Percentiles rank a stretch among this genome's conserved stretches.
These are phyloP conservation scores for Watsonalla binaria DNA, from an alignment of 2,888 invertebrate genomes.

Conservation along the genomic window DNA sequence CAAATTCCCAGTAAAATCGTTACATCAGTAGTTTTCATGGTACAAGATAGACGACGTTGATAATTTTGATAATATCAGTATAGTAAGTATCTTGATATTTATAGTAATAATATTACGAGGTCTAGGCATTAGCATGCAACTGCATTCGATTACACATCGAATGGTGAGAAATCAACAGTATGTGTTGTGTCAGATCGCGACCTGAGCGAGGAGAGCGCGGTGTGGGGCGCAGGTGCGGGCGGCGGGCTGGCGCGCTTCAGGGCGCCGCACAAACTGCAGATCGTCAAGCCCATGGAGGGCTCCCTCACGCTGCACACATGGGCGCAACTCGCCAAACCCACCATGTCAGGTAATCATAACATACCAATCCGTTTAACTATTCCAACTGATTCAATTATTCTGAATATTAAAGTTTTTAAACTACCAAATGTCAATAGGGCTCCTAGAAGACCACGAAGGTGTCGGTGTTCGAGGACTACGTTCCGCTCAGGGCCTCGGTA, in stretches of 20 bases:
- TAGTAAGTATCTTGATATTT: too few relatives aligned
- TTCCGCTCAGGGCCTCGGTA: conserved; percentile 85
- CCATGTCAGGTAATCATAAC: conserved; percentile 83
- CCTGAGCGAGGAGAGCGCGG: conserved; percentile 65
- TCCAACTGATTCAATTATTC: neutral
- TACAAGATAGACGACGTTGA: too few relatives aligned
- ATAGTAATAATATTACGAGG: too few relatives aligned
- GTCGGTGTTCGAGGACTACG: conserved; percentile 91
- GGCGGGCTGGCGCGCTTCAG: conserved; percentile 80
- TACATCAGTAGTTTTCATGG: too few relatives aligned
- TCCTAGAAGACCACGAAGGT: conserved; percentile 94
- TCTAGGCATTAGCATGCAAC: too few relatives aligned
- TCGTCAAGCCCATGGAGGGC: conserved; percentile 95
- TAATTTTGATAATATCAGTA: too few relatives aligned
- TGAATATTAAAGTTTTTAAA: neutral
- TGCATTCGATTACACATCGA: too few relatives aligned
- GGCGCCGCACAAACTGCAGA: conserved; percentile 92
- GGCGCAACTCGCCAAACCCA: conserved; percentile 96
- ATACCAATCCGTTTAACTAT: neutral
- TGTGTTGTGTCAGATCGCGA: conserved; percentile 44
- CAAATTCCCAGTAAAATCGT: too few relatives aligned
- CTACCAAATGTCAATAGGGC: conserved; percentile 39
- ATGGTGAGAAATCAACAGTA: too few relatives aligned
- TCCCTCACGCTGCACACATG: conserved; percentile 96
- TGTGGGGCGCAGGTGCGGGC: conserved; percentile 69